A percentile compares a stretch with the other conserved stretches of the same genome.
These are phyloP conservation scores for Trichoplax adhaerens DNA, from an alignment of 37 sponge, comb jelly and placozoan genomes.

Conservation along the genomic window DNA sequence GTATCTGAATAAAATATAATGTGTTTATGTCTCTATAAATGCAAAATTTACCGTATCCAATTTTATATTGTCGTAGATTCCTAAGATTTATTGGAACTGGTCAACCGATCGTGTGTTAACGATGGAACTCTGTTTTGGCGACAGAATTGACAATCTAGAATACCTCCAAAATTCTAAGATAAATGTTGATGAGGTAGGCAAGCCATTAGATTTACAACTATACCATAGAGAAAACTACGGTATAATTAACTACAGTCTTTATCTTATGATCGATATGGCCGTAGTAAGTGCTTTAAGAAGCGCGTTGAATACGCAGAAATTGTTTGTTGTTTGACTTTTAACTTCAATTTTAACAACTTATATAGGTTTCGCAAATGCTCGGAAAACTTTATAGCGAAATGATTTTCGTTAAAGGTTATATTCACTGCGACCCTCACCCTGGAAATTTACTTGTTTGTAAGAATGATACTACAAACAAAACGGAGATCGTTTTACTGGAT, in stretches of 20 bases:
- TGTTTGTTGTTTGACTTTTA: too few species aligned
- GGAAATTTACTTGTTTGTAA: conserved; percentile 72
- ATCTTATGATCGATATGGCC: too few species aligned
- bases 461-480: conserved; percentile 4
- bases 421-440: conserved; percentile 96
- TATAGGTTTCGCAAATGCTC: conserved; percentile 6
- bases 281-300: too few species aligned
- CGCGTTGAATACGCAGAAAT: too few species aligned
- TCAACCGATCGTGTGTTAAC: conserved; percentile 67
- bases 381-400: conserved; percentile 76
- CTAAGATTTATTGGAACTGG: conserved; percentile 59
- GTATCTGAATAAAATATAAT: conserved; percentile 11
- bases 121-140: conserved; percentile 74
- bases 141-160: background rate
- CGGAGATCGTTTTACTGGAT: conserved; percentile 66
- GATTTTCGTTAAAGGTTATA: conserved; percentile 69
- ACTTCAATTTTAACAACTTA: too few species aligned
- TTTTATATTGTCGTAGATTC: conserved; percentile 19
- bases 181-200: conserved; percentile 17
- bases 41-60: background rate
- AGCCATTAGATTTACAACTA: too few species aligned
- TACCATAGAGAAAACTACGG: too few species aligned
- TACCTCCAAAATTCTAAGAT: too few species aligned
- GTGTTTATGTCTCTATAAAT: background rate
- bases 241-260: too few species aligned